These are phyloP conservation scores for Meghimatium bilineatum DNA, from an alignment of 2,888 invertebrate genomes.

Conservation along the genomic window DNA sequence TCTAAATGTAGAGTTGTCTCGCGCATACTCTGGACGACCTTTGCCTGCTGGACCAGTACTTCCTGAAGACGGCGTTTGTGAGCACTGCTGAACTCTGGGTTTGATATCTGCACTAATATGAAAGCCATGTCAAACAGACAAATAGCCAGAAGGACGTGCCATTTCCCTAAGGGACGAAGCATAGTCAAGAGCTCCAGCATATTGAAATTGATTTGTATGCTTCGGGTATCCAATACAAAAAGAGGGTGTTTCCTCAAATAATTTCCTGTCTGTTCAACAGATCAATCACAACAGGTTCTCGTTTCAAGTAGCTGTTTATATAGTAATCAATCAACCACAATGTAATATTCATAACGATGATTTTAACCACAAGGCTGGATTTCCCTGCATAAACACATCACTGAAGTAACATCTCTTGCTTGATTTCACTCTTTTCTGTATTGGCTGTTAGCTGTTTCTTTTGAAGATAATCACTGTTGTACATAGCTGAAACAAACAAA, in stretches of 20 bases:
- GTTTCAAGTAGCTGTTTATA: no score
- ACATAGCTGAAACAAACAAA: no score
- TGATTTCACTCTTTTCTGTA: no score
- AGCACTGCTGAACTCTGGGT: neutral
- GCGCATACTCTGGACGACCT: constrained; percentile 1
- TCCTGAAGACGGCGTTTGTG: constrained; percentile 25
- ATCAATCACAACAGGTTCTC: no score
- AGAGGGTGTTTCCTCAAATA: neutral
- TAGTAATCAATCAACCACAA: no score
- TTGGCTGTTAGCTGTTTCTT: no score
- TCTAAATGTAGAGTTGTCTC: constrained; percentile 13
- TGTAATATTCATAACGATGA: no score
- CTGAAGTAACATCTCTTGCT: no score
- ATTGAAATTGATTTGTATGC: neutral
- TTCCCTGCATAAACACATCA: no score
- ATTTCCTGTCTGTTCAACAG: no score
- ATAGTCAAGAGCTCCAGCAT: constrained; percentile 45
- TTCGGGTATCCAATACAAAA: neutral
- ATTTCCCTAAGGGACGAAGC: constrained; percentile 37
- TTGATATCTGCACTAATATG: constrained; percentile 34
- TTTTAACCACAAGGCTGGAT: no score
- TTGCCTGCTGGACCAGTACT: constrained; percentile 17
- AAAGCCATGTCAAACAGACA: constrained; percentile 42
- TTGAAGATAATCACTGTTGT: no score
- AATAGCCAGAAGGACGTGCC: constrained; percentile 41